These are phyloP conservation scores for Tetropium fuscum DNA, from an alignment of 2,888 invertebrate species.

Conservation along the genomic window DNA sequence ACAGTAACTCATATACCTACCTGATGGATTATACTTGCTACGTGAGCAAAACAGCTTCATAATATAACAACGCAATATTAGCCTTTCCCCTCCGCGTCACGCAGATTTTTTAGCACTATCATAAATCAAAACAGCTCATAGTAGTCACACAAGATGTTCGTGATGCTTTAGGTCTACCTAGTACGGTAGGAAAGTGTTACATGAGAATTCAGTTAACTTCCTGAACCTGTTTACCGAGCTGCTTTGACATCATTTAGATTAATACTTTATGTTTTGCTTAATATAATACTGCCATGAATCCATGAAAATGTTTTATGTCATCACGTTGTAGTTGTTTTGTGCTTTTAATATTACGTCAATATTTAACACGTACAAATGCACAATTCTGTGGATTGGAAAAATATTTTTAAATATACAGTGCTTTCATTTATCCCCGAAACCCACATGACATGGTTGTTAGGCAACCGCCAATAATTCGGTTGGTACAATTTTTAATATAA, in stretches of 20 bases:
- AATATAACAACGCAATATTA: slow-evolving; percentile 48
- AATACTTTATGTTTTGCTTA: neutral
- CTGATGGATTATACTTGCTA: slow-evolving; percentile 24
- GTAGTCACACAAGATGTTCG: slow-evolving; percentile 5
- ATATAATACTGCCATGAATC: neutral
- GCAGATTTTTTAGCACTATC: slow-evolving; percentile 45
- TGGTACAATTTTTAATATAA: too few species aligned
- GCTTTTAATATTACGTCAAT: too few species aligned
- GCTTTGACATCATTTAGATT: slow-evolving; percentile 44
- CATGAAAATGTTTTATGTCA: too few species aligned
- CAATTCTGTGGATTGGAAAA: too few species aligned
- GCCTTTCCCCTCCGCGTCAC: slow-evolving; percentile 48
- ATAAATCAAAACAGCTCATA: slow-evolving; percentile 20
- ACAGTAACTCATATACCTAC: slow-evolving; percentile 20
- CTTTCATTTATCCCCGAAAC: too few species aligned
- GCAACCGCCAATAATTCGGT: too few species aligned
- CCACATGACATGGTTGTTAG: too few species aligned
- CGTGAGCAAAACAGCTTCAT: slow-evolving; percentile 42
- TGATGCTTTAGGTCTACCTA: slow-evolving; percentile 3
- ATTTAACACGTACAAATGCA: too few species aligned
- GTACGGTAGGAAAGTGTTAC: neutral
- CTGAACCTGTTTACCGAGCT: slow-evolving; percentile 27
- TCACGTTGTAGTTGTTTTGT: too few species aligned
- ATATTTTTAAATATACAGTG: too few species aligned
- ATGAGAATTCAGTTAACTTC: neutral